Percentiles rank a stretch among this genome's conserved stretches.
phyloP scores from a whole-genome alignment of 2,797 vertebrate species.

The Characodon lateralis region DNA sequence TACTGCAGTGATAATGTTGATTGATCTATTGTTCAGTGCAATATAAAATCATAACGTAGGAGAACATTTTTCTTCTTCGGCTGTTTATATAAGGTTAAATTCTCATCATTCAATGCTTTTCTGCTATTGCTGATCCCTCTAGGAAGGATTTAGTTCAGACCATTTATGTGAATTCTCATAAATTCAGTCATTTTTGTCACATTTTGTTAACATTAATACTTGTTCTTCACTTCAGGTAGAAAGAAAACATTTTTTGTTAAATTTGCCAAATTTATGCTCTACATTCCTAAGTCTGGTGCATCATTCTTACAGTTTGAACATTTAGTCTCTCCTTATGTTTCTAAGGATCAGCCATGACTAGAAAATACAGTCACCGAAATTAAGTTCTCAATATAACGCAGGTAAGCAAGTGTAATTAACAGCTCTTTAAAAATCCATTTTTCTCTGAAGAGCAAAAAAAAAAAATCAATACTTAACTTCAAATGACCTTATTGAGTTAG shows the following conservation, averaged over 20 bases:
- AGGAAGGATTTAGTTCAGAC: not conserved
- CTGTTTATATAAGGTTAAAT: not conserved
- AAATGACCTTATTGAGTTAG: slow-evolving; percentile 80
- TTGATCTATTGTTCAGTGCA: not conserved
- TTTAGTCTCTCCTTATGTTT: slow-evolving; percentile 32
- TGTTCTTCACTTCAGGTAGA: not conserved
- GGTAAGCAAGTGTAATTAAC: slow-evolving; percentile 81
- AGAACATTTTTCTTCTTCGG: no score
- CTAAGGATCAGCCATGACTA: slow-evolving; percentile 45
- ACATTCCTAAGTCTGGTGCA: not conserved
- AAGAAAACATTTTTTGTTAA: not conserved
- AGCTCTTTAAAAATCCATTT: slow-evolving; percentile 83
- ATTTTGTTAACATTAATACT: not conserved
- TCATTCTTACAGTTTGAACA: not conserved
- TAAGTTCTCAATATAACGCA: slow-evolving; percentile 70
- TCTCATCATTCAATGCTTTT: not conserved
- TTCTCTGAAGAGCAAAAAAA: slow-evolving; percentile 76
- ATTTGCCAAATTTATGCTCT: slow-evolving; percentile 1
- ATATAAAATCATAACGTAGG: not conserved
- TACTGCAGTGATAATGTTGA: not conserved
- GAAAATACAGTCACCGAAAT: slow-evolving; percentile 64
- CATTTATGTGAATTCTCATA: not conserved
- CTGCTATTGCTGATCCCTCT: not conserved
- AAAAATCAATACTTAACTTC: slow-evolving; percentile 83
- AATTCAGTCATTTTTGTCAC: not conserved